Base-by-base conservation (phyloP, 2,888 invertebrate species). In the Metalampra italica region DNA sequence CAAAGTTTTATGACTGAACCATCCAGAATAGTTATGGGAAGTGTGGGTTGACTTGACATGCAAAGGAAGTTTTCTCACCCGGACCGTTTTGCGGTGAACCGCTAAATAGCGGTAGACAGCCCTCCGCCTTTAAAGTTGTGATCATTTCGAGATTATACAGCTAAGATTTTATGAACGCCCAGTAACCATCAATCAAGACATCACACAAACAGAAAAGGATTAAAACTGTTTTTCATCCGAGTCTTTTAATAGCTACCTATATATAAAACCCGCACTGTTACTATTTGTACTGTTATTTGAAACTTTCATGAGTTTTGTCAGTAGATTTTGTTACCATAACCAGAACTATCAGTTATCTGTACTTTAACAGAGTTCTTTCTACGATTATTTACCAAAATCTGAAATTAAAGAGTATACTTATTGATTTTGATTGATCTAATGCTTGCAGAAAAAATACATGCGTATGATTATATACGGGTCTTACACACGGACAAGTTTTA, bases 31-130 rank as follows among this genome's bases (percentile, higher is more conserved):
- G 52, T 60, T 53, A 56, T 52, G 53, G 52, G 53, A 64, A 66
- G 53, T 55, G 64, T 64, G 43, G 60, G 60, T 64, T 66, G 68
- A 62, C 68, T 64, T 66, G 68, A 62, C 68, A 71, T 61, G 66
- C 63, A 68, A 69, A 74, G 76, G 73, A 76, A 78, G 68, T 69
- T 55, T 70, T 73, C 64, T 64, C 57, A 65, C 60, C 52, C 60
- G 55, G 66, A 65, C 59, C 57, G 64, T 77, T 71, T 78, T 81
- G 82, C 63, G 80, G 82, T 56, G 39, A 71, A 78, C 82, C 82
- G 58, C 80, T 77, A 79, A 81, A 66, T 64, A 69, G 66, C 60
- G 61, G 59, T 62, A 60, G 61, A 63, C 61, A 56, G 60, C 66
- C 62, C 70, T 67, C 59, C 50, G 53, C 2, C 56, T 62, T 62